Conservation (phyloP, 2,888 invertebrate species). For the Fissipunctia ypsillon region DNA sequence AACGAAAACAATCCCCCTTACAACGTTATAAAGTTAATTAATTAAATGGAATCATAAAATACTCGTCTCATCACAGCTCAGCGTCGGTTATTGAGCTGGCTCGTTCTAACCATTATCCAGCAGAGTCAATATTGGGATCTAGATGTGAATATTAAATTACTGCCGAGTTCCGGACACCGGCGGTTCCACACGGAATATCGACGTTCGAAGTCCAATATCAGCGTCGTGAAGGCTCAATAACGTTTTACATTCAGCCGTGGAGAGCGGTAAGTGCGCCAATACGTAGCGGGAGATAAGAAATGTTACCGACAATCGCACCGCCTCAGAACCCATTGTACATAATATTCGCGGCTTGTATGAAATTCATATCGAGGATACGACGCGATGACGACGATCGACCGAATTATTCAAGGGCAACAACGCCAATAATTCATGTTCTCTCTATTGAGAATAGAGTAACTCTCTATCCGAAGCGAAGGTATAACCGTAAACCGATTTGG, state of each 20-base stretch:
- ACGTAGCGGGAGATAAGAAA: slow-evolving; percentile 82
- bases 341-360: slow-evolving; percentile 75
- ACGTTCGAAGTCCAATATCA: slow-evolving; percentile 81
- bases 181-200: slow-evolving; percentile 73
- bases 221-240: slow-evolving; percentile 80
- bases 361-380: slow-evolving; percentile 75
- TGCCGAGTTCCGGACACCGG: slow-evolving; percentile 68
- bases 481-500: slow-evolving; percentile 65
- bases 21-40: slow-evolving; percentile 32
- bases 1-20: background rate
- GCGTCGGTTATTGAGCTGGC: slow-evolving; percentile 41
- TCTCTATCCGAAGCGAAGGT: slow-evolving; percentile 55
- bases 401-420: slow-evolving; percentile 73
- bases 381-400: slow-evolving; percentile 61
- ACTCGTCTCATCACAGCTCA: slow-evolving; percentile 22
- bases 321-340: slow-evolving; percentile 76
- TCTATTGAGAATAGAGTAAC: slow-evolving; percentile 61
- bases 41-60: slow-evolving; percentile 45
- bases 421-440: slow-evolving; percentile 69
- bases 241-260: slow-evolving; percentile 80
- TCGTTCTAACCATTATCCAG: slow-evolving; percentile 55
- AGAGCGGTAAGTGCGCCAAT: slow-evolving; percentile 81
- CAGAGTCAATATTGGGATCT: slow-evolving; percentile 67
- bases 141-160: slow-evolving; percentile 79
- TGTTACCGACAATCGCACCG: slow-evolving; percentile 79